phyloP scores from a whole-genome alignment of 1,140 invertebrate genomes.

The Limonius californicus region DNA sequence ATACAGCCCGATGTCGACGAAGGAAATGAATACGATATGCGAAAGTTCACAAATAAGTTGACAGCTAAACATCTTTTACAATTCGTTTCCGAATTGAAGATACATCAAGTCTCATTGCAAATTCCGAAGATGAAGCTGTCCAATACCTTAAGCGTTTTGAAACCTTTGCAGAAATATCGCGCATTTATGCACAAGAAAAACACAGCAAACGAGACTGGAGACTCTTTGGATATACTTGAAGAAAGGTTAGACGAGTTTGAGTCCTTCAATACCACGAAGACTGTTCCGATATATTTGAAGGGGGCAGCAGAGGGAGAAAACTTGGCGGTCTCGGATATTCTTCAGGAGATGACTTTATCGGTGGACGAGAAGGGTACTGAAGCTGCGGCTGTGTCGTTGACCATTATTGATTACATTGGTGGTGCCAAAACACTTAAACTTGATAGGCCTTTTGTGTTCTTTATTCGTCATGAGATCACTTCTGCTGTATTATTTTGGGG shows the following conservation, averaged over 20 bases:
- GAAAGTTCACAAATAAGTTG: conserved; percentile 25
- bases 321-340: conserved; percentile 31
- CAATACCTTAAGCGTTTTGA: conserved; percentile 31
- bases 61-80: conserved; percentile 24
- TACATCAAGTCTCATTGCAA: conserved; percentile 27
- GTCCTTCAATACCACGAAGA: conserved; percentile 22
- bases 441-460: conserved; percentile 69
- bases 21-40: conserved; percentile 31
- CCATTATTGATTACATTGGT: conserved; percentile 46
- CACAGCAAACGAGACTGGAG: not conserved
- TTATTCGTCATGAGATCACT: conserved; percentile 59
- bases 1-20: conserved; percentile 29
- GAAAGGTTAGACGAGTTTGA: conserved; percentile 27
- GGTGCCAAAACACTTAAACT: conserved; percentile 41
- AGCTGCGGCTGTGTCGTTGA: conserved; percentile 65
- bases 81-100: conserved; percentile 22
- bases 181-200: conserved; percentile 22
- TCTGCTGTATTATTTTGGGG: conserved; percentile 64
- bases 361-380: conserved; percentile 69
- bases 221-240: conserved; percentile 25
- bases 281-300: conserved; percentile 23
- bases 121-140: conserved; percentile 35
- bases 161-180: conserved; percentile 33
- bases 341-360: conserved; percentile 43
- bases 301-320: conserved; percentile 20